Evolutionary conservation across 2,888 invertebrate genomes (phyloP).

Genomic region (Pseudococcus jackbeardsleyi): DNA sequence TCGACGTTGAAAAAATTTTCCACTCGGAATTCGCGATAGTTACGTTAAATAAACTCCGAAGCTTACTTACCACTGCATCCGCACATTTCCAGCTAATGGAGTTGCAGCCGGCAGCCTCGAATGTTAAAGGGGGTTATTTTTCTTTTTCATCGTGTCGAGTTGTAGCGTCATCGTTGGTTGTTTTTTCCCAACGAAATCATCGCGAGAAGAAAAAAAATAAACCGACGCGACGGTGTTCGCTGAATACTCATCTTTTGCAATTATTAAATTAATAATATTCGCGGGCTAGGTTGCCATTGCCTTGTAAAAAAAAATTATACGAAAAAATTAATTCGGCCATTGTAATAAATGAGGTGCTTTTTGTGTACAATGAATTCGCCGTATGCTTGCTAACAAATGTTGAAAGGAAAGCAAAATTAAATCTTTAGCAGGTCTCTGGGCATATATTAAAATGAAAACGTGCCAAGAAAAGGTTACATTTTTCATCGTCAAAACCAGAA

Average conservation of each 20-base stretch:
- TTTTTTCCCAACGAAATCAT: background rate
- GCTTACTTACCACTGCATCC: conserved; percentile 8
- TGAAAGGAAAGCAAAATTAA: conserved; percentile 47
- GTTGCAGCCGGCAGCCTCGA: background rate
- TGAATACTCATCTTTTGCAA: conserved; percentile 20
- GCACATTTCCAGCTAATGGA: background rate
- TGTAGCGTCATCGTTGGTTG: background rate
- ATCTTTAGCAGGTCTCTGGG: conserved; percentile 25
- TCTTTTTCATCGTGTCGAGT: background rate
- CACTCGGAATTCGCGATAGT: background rate
- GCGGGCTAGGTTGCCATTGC: background rate
- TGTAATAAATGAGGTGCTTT: conserved; percentile 23
- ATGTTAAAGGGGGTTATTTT: background rate
- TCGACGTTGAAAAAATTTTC: background rate
- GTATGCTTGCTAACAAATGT: conserved; percentile 25
- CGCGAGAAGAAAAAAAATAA: background rate
- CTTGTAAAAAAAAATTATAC: background rate
- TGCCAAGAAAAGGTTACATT: conserved; percentile 45
- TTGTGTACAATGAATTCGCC: conserved; percentile 24
- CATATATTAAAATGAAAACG: conserved; percentile 38
- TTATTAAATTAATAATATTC: background rate
- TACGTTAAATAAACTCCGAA: conserved; percentile 20
- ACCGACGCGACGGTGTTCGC: background rate
- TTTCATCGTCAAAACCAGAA: conserved; percentile 43
- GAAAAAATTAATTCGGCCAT: conserved; percentile 42